phyloP scores from a whole-genome alignment of 2,888 invertebrate species.

The Linyphia triangularis region DNA sequence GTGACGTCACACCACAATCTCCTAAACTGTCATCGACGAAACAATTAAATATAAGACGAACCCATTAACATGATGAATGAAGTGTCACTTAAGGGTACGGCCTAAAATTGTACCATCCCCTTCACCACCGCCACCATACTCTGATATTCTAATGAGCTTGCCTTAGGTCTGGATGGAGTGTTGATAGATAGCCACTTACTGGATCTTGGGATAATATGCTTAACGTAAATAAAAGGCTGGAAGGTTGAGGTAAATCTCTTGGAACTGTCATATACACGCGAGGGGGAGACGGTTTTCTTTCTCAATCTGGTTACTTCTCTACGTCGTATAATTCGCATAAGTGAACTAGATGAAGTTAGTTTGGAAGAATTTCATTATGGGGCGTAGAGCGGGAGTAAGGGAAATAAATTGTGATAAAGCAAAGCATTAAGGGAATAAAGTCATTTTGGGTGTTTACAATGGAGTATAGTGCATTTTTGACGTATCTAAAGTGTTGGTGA shows the following conservation, averaged over 20 bases:
- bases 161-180: background rate
- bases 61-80: slow-evolving; percentile 73
- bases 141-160: slow-evolving; percentile 62
- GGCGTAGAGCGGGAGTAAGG: too few relatives aligned
- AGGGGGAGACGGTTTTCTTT: background rate
- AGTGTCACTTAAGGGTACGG: slow-evolving; percentile 66
- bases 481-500: too few relatives aligned
- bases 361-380: background rate
- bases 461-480: too few relatives aligned
- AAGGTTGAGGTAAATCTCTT: slow-evolving; percentile 11
- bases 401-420: background rate
- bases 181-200: slow-evolving; percentile 64
- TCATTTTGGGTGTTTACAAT: too few relatives aligned
- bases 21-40: slow-evolving; percentile 69
- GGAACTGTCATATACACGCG: background rate
- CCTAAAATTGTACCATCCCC: slow-evolving; percentile 48
- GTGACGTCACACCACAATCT: slow-evolving; percentile 69
- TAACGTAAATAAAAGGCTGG: slow-evolving; percentile 54
- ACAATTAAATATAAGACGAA: slow-evolving; percentile 73
- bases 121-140: background rate
- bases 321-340: slow-evolving; percentile 11
- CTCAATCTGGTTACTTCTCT: slow-evolving; percentile 18
- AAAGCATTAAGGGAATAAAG: too few relatives aligned
- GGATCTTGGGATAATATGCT: slow-evolving; percentile 47
- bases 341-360: background rate